Conservation (phyloP, 2,113 vertebrate species). For the Pionites leucogaster region DNA sequence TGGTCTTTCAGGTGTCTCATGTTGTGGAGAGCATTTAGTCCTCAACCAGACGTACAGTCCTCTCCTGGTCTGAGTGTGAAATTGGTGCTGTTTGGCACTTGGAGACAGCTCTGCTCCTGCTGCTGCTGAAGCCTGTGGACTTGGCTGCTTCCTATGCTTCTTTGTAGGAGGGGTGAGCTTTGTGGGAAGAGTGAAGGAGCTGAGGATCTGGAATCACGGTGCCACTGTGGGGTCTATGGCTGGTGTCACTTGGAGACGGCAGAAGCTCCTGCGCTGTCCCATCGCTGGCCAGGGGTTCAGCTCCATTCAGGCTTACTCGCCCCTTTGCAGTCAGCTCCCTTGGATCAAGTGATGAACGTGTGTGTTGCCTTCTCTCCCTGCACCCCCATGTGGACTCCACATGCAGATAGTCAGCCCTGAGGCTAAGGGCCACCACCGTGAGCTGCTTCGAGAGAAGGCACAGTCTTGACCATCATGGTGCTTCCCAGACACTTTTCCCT, state of each 20-base stretch:
- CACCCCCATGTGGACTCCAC: neutral
- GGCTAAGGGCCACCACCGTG: constrained; percentile 40
- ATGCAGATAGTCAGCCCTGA: constrained; percentile 27
- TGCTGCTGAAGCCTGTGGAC: neutral
- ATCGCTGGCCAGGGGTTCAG: fast-evolving
- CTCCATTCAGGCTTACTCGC: fast-evolving
- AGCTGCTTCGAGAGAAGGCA: constrained; percentile 20
- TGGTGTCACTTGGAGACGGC: neutral
- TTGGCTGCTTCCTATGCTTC: neutral
- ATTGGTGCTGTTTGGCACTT: fast-evolving
- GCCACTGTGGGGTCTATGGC: fast-evolving
- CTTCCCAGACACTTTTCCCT: neutral
- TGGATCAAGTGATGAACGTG: neutral
- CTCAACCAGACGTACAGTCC: neutral
- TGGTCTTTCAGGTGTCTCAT: neutral
- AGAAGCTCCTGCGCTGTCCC: neutral
- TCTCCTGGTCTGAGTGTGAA: neutral
- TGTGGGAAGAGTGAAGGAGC: neutral
- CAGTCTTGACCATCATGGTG: neutral
- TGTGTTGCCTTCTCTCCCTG: neutral
- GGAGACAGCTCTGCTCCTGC: neutral
- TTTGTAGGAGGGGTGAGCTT: neutral
- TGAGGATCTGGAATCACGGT: neutral
- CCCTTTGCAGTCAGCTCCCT: neutral
- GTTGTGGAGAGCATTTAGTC: neutral